Evolutionary conservation across 1,140 invertebrate species (phyloP), one percentile per base, ranked within the genome.

Genomic region (Matsumurasca onukii): DNA sequence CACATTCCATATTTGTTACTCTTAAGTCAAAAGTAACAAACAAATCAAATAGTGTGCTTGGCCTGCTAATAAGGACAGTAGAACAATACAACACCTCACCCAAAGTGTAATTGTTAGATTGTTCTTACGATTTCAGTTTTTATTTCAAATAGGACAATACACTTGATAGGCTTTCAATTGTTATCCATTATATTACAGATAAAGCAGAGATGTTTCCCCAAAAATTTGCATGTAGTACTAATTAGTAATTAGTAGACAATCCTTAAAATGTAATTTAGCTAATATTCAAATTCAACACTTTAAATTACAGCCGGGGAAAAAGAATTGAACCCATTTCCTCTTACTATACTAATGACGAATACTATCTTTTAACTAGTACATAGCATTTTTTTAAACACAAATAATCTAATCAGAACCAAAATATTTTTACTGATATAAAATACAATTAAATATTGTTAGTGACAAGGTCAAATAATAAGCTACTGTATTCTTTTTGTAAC

Each of bases 1-100:
- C 22, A 69, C 71, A 72, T 74, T 25, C 12, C 15, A 5, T 9
- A 64, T 30, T 22, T 13, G 62, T 24, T 17, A 30, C 25, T 31
- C 3, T 51, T 5, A 52, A 66, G 27, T 66, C 25, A 69, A 12
- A 5, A 25, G 17, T n/a, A 12, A 5, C 24, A 20, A 55, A 12
- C 22, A 55, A 55, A 20, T 55, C 22, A 55, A 55, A 5, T n/a
- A 45, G n/a, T 45, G 12, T 45, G 12, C n/a, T 13, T 45, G 12
- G 39, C 12, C 39, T n/a, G 12, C 12, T n/a, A 45, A 45, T 45
- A n/a, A n/a, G n/a, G n/a, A n/a, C n/a, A n/a, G n/a, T n/a, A n/a
- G n/a, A n/a, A n/a, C n/a, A n/a, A n/a, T n/a, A n/a, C n/a, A n/a
- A n/a, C n/a, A n/a, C n/a, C n/a, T n/a, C n/a, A n/a, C n/a, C n/a